Conservation (phyloP, 2,113 vertebrate species). For the Trichomycterus rosablanca region DNA sequence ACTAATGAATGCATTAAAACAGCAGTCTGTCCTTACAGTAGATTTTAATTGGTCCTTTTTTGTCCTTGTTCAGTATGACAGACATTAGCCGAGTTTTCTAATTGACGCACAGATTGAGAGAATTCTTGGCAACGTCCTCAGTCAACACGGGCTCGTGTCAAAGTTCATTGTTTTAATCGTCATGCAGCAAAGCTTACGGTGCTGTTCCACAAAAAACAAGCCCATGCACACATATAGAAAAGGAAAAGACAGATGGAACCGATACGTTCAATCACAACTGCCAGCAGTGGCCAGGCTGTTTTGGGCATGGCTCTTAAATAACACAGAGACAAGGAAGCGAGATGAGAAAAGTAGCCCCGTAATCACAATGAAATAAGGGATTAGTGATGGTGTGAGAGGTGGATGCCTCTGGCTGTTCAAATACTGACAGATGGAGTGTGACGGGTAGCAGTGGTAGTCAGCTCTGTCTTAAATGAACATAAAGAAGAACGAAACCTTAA, state of each 20-base stretch:
- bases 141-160: no score
- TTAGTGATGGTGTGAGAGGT: constrained; percentile 54
- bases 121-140: constrained; percentile 19
- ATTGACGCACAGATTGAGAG: constrained; percentile 15
- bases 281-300: constrained; percentile 7
- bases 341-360: constrained; percentile 41
- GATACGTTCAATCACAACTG: constrained; percentile 13
- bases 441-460: background rate
- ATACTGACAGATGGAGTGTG: constrained; percentile 32
- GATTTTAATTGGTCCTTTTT: no score
- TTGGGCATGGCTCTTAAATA: constrained; percentile 8
- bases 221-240: background rate
- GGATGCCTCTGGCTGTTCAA: constrained; percentile 35
- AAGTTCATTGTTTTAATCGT: constrained; percentile 31
- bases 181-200: constrained; percentile 8
- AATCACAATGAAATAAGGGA: constrained; percentile 67
- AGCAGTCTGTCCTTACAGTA: background rate
- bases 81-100: background rate
- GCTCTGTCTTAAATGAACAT: no score
- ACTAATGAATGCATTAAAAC: constrained; percentile 16
- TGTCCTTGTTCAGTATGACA: no score
- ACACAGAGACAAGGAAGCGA: constrained; percentile 28
- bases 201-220: background rate
- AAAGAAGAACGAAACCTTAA: no score
- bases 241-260: background rate